Base-by-base conservation (phyloP, 2,888 invertebrate genomes). In the Hetaerina titia region DNA sequence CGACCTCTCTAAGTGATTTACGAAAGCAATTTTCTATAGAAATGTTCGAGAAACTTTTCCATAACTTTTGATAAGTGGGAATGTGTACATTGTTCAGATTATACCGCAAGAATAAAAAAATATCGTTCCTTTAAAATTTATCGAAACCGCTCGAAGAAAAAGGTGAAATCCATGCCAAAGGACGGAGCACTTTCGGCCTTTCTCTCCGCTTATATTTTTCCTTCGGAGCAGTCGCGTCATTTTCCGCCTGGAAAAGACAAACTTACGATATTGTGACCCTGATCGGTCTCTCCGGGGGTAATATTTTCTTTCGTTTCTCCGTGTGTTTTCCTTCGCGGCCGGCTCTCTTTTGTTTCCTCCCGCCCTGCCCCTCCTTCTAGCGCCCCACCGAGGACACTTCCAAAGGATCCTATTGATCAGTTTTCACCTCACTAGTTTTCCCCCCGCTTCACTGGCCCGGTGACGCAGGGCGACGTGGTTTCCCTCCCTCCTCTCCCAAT, bases 261-360 rank as follows among this genome's bases (percentile, higher is more conserved):
- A 89, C 56, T 89, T 89, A 56, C 89, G 89, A 89, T 58, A n/a
- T n/a, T 56, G 89, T 57, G 89, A 0, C n/a, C 56, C n/a, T 11
- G 57, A 89, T 89, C 89, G 89, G 89, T 89, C 89, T 89, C 89
- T n/a, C 89, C 56, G n/a, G 13, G n/a, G 89, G 89, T 89, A 89
- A 89, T 89, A 89, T 89, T 89, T 89, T 89, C 56, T 19, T 58
- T 17, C 58, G 56, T 89, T 89, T 89, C 22, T 58, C n/a, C 81
- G 81, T 31, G 81, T 81, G 81, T 81, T 81, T 81, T 81, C 81
- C 81, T 81, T 81, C 81, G 31, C 81, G 81, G 81, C 81, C 81
- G 25, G 81, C 81, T 31, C 13, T 81, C 81, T 81, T 81, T 81
- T 81, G 81, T 81, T 81, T 81, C 31, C 81, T 81, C 81, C 81